Base-by-base conservation (phyloP, 2,113 vertebrate species). In the Oncorhynchus nerka region DNA sequence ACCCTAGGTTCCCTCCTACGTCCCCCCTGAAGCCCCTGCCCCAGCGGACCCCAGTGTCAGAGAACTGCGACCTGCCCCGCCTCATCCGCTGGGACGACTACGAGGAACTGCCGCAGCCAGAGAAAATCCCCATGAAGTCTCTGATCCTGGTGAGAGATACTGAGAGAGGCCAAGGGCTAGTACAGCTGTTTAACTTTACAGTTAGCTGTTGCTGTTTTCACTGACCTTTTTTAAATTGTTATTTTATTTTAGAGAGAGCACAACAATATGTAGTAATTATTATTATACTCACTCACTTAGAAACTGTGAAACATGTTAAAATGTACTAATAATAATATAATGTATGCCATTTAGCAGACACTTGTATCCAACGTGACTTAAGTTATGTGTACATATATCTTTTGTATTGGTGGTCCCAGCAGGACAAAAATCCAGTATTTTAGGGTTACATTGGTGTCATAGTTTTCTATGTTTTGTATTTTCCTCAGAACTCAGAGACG, bases 11-110 rank as follows among this genome's bases (percentile, higher is more conserved):
- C 91, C 94, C 95, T 87, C 93, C 91, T 83, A 93, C 92, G 7
- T 96, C 95, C 13, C 95, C 95, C 0, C 75, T 96, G 81, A 96
- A 94, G 70, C 93, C 93, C 20, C 91, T 95, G 70, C 95, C 95
- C 74, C 92, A 93, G 83, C 93, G 85, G 59, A 32, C 68, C 61
- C 80, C 72, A 7, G 1, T 79, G 2, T 34, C 70, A 1, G 90
- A 79, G 77, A 89, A 75, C 81, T 90, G 81, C 24, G 88, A 90
- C 73, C 71, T 91, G 69, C 89, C 95, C 81, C 93, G 92, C 82
- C 93, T 95, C 75, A 94, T 92, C 51, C 88, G 85, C 20, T 94
- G 94, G 93, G 88, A 88, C 74, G 92, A 94, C 68, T 73, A 28
- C 0, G 91, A 82, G 45, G 83, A 84, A 62, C 82, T 84, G 5